Evolutionary conservation across 2,888 invertebrate genomes (phyloP), one percentile per base, ranked within the genome.

Genomic region (Conchocele bisecta): DNA sequence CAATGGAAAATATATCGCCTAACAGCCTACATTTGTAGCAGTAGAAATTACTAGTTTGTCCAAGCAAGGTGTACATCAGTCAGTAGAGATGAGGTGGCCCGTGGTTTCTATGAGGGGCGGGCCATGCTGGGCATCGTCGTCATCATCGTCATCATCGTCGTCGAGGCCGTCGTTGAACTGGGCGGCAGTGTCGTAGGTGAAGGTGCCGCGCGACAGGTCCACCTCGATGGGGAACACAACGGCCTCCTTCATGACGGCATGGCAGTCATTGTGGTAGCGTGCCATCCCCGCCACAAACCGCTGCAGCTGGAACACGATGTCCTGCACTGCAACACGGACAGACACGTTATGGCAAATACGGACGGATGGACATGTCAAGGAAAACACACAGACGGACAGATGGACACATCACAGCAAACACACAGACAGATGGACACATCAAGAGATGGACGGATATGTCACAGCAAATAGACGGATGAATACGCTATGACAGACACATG

Each of bases 181-280:
- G 51, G 86, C 82, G 0, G 88, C 82, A 1, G 89, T 89, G 70
- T 92, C 89, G 70, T 92, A 98, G 83, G 97, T 96, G 91, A 98
- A 98, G 24, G 97, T 97, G 61, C 95, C 96, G 82, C 96, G 95
- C 1, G 96, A 95, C 7, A 99, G 93, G 91, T 98, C 98, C 17
- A 98, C 96, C 92, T 99, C 98, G 0, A 99, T 97, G 0, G 98
- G 98, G 91, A 99, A 99, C 1, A 98, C 92, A 28, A 91, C 88
- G 0, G 95, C 94, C 51, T 95, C 94, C 69, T 92, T 91, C 84
- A 98, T 92, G 50, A 96, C 93, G 33, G 94, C 94, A 67, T 95
- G 93, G 4, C 96, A 95, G 72, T 96, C 95, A 53, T 94, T 93
- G 91, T 94, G 94, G 91, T 94, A 94, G 63, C 94, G 94, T 0